These are phyloP conservation scores for Mungos mungo DNA, from an alignment of 2,113 vertebrate species.

Conservation along the genomic window DNA sequence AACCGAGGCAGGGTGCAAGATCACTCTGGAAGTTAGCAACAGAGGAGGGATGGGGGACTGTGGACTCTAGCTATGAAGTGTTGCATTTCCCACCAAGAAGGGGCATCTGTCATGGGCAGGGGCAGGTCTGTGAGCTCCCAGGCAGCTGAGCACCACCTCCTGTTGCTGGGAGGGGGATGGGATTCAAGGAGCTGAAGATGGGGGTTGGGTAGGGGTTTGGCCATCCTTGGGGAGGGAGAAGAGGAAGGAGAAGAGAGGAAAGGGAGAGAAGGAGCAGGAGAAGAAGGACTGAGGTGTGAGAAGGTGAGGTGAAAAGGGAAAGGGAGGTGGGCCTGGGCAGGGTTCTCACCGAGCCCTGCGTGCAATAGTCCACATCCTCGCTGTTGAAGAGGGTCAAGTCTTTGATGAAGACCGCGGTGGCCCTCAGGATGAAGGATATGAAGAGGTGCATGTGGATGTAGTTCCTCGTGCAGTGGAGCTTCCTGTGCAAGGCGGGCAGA, in stretches of 20 bases:
- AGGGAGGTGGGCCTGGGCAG: not conserved
- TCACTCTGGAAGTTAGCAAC: not conserved
- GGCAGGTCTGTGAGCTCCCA: not conserved
- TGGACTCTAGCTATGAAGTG: not conserved
- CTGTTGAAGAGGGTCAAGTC: conserved; percentile 93
- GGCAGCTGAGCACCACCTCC: not conserved
- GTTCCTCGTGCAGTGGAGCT: conserved; percentile 96
- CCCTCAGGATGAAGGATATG: conserved; percentile 95
- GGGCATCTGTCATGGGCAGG: not conserved
- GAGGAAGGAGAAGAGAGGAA: too few species aligned
- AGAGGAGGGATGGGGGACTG: not conserved
- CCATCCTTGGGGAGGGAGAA: not conserved
- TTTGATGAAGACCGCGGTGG: conserved; percentile 93
- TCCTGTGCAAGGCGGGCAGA: conserved; percentile 83
- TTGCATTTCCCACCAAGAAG: not conserved
- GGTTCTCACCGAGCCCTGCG: conserved; percentile 90
- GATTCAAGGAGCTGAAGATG: not conserved
- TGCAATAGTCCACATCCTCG: conserved; percentile 89
- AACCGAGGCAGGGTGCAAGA: not conserved
- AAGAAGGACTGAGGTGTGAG: not conserved
- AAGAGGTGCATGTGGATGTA: conserved; percentile 98
- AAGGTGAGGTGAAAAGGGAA: accelerated
- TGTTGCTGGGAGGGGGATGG: not conserved
- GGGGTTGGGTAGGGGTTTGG: not conserved
- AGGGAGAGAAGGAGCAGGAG: too few species aligned